Conservation (phyloP, 2,888 invertebrate genomes). For the Malthinus flaveolus region DNA sequence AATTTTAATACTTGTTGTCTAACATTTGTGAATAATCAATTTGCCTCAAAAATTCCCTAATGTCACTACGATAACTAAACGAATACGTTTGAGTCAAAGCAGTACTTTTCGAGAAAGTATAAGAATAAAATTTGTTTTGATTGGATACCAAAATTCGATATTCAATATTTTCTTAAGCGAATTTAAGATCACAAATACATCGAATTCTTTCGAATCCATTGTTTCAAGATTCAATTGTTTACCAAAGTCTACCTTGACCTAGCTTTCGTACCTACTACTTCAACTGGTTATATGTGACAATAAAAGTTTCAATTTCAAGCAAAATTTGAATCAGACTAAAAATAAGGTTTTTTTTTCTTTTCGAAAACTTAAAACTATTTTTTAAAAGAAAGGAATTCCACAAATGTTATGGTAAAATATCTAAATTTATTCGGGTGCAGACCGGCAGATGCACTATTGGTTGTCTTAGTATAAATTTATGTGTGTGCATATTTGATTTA, state of each 20-base stretch:
- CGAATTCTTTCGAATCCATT: conserved; percentile 39
- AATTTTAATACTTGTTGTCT: too few species aligned
- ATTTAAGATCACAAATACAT: conserved; percentile 31
- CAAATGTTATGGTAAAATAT: conserved; percentile 41
- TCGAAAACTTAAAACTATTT: not conserved
- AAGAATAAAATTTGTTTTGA: not conserved
- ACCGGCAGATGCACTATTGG: conserved; percentile 32
- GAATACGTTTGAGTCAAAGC: too few species aligned
- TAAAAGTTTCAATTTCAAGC: conserved; percentile 4
- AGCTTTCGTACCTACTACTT: conserved; percentile 37
- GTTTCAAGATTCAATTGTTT: conserved; percentile 44
- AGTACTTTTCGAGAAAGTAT: too few species aligned
- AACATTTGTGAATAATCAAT: too few species aligned
- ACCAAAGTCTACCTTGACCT: conserved; percentile 45
- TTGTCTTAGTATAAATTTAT: conserved; percentile 24
- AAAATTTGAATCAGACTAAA: not conserved
- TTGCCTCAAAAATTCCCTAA: too few species aligned
- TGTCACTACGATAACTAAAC: too few species aligned
- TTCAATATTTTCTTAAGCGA: conserved; percentile 26
- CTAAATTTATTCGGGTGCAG: conserved; percentile 39
- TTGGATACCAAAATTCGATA: not conserved
- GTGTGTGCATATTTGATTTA: conserved; percentile 26
- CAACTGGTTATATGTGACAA: conserved; percentile 14
- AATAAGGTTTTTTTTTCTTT: not conserved
- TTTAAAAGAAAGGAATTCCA: conserved; percentile 30